Evolutionary conservation across 2,888 invertebrate species (phyloP), one percentile per base, ranked within the genome.

Genomic region (Meganola albula): DNA sequence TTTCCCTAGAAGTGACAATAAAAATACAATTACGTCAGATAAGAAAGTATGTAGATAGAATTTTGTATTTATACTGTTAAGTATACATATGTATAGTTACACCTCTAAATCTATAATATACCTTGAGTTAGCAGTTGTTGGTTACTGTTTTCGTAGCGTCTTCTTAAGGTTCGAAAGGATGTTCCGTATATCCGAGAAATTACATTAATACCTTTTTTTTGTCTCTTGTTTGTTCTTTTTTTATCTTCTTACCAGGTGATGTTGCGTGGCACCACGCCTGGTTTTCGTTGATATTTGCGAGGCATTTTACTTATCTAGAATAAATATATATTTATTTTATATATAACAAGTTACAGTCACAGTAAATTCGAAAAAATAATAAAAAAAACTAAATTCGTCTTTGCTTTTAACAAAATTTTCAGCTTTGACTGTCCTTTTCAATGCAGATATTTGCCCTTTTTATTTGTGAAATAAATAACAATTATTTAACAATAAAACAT

Each of bases 171-270:
- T 43, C 42, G 39, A 38, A 44, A 36, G 27, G 41, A 32, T 47
- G 27, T 44, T 40, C 12, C 41, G n/a, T n/a, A n/a, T n/a, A n/a
- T n/a, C n/a, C n/a, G n/a, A n/a, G n/a, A n/a, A n/a, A n/a, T n/a
- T n/a, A n/a, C n/a, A n/a, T n/a, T n/a, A n/a, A n/a, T n/a, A n/a
- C 20, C 44, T 37, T 44, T 39, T 44, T 24, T 31, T 44, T 39
- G 37, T 40, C 10, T 10, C 29, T 26, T 24, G 44, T 16, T 39
- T 44, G 43, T 44, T 43, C 32, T 12, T 34, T 48, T 32, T 21
- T 35, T 40, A 36, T 44, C 40, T 46, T 46, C 44, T 36, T 41
- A 44, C 49, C 44, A 49, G 44, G 22, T 40, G 38, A 46, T 46
- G 37, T 44, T n/a, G 34, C 42, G 39, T 22, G 37, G 38, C 30